Percentiles rank a stretch among this genome's conserved stretches.
phyloP scores from a whole-genome alignment of 2,888 invertebrate species.

The Idaea dimidiata region DNA sequence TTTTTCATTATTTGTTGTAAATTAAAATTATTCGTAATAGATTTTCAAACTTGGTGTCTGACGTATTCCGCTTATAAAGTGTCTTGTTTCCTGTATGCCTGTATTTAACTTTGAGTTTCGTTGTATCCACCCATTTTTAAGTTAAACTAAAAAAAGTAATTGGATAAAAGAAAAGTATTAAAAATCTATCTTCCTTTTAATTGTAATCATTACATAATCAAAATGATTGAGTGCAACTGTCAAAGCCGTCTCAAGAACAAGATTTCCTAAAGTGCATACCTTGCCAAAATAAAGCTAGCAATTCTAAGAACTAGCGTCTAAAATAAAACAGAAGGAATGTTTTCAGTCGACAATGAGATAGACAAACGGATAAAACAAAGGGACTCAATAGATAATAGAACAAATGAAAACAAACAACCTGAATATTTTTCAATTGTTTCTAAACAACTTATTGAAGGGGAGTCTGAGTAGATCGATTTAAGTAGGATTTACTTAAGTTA shows the following conservation, averaged over 20 bases:
- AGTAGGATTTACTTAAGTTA: neutral
- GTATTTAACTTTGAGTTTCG: no score
- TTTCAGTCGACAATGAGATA: conserved; percentile 64
- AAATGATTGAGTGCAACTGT: neutral
- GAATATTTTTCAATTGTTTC: conserved; percentile 55
- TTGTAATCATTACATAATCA: neutral
- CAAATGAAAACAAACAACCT: conserved; percentile 69
- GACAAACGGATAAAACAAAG: conserved; percentile 68
- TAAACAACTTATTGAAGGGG: conserved; percentile 40
- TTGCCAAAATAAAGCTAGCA: conserved; percentile 36
- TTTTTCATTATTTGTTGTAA: no score
- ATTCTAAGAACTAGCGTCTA: conserved; percentile 45
- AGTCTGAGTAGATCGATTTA: neutral
- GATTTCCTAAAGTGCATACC: neutral
- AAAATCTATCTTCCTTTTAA: neutral
- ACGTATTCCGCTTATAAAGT: no score
- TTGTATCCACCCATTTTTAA: no score
- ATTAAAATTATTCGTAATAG: no score
- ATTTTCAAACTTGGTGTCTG: no score
- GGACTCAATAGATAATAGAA: conserved; percentile 71
- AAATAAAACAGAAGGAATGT: conserved; percentile 58
- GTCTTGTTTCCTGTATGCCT: no score
- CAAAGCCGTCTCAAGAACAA: neutral
- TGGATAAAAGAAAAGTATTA: neutral
- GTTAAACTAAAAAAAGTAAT: no score